Evolutionary conservation across 2,797 vertebrate genomes (phyloP).

Genomic region (Chromobotia macracanthus): DNA sequence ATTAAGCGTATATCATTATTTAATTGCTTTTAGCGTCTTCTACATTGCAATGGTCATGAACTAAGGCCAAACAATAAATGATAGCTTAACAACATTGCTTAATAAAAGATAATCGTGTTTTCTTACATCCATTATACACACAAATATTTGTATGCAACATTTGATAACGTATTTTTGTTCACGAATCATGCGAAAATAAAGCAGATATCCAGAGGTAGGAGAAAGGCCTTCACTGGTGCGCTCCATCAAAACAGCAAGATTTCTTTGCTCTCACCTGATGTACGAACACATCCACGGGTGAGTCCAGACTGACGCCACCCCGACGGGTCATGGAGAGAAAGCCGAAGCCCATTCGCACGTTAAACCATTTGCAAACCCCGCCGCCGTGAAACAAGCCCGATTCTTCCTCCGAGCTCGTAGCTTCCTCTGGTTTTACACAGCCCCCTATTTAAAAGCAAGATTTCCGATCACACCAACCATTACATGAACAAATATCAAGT

Average conservation of each 20-base stretch:
- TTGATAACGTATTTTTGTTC: no score
- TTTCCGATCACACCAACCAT: neutral
- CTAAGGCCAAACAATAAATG: no score
- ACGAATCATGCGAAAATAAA: no score
- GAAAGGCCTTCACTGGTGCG: neutral
- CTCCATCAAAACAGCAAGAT: neutral
- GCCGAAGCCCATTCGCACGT: constrained; percentile 92
- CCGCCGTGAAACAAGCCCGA: constrained; percentile 79
- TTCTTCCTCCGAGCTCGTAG: constrained; percentile 75
- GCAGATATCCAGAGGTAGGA: neutral
- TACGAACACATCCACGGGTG: constrained; percentile 89
- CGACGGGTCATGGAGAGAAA: constrained; percentile 90
- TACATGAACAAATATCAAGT: neutral
- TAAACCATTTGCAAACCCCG: constrained; percentile 94
- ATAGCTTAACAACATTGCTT: no score
- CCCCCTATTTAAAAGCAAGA: constrained; percentile 71
- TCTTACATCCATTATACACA: no score
- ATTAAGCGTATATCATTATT: no score
- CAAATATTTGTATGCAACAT: no score
- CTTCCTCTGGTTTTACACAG: constrained; percentile 75
- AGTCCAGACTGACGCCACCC: constrained; percentile 80
- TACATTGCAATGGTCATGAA: no score
- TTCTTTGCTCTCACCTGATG: constrained; percentile 83
- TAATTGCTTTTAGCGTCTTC: no score
- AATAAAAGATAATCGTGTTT: no score